phyloP scores from a whole-genome alignment of 2,113 vertebrate species.

The Dicrurus megarhynchus region DNA sequence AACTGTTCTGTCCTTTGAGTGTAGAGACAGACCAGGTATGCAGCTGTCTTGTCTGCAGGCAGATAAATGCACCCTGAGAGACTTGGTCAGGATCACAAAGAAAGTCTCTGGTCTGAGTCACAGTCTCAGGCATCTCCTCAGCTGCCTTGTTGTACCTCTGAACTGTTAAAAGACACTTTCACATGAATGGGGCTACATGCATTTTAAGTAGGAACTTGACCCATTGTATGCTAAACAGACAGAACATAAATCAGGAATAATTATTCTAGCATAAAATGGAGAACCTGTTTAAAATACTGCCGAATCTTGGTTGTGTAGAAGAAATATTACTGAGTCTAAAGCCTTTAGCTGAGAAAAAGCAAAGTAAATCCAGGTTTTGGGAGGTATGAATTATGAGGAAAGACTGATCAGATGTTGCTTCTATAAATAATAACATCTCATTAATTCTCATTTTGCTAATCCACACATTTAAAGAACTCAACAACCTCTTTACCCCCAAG shows the following conservation, averaged over 20 bases:
- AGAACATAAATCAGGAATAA: not conserved
- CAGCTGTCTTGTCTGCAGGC: not conserved
- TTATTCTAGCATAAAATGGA: not conserved
- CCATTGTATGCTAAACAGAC: not conserved
- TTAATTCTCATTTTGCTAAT: constrained; percentile 50
- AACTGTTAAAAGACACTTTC: not conserved
- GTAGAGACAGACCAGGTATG: not conserved
- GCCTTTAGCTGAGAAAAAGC: not conserved
- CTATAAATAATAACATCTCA: constrained; percentile 62
- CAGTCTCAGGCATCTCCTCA: not conserved
- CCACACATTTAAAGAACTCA: constrained; percentile 31
- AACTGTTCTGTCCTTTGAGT: not conserved
- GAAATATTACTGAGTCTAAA: not conserved
- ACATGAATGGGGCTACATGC: not conserved
- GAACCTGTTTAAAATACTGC: not conserved
- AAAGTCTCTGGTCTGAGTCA: not conserved
- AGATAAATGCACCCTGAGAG: not conserved
- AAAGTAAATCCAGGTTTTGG: not conserved
- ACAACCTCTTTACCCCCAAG: not conserved
- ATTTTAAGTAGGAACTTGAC: not conserved
- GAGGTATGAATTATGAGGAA: constrained; percentile 6
- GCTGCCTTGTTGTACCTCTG: not conserved
- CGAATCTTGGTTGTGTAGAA: not conserved
- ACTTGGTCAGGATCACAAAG: not conserved
- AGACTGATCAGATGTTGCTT: constrained; percentile 34